phyloP scores from a whole-genome alignment of 1,140 invertebrate genomes.

The Bombus picipes region DNA sequence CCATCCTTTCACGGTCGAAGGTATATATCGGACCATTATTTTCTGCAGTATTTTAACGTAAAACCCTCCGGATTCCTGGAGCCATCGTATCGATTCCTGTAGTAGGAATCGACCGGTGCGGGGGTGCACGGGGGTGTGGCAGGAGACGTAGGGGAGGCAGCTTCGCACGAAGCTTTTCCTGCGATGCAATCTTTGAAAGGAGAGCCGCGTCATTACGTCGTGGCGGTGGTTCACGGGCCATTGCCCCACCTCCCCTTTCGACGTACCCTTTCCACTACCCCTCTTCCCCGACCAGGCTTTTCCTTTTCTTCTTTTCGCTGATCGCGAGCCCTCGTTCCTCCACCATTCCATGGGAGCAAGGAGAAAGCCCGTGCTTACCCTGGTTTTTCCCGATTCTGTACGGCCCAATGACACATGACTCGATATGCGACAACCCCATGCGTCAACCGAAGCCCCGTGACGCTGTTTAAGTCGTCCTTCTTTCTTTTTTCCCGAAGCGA shows the following conservation, averaged over 20 bases:
- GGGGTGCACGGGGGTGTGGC: constrained; percentile 63
- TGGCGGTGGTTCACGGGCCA: constrained; percentile 81
- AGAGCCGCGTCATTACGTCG: constrained; percentile 83
- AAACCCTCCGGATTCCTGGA: constrained; percentile 77
- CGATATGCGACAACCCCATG: constrained; percentile 76
- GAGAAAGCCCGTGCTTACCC: constrained; percentile 59
- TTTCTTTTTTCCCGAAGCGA: not conserved
- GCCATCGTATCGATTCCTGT: constrained; percentile 78
- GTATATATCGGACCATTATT: constrained; percentile 74
- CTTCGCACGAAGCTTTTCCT: constrained; percentile 79
- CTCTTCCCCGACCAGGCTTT: constrained; percentile 55
- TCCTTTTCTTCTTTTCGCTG: constrained; percentile 58
- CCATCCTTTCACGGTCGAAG: constrained; percentile 48
- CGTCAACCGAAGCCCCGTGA: constrained; percentile 62
- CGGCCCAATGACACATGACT: constrained; percentile 80
- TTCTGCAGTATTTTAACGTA: constrained; percentile 78
- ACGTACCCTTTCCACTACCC: constrained; percentile 45
- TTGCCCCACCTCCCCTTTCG: constrained; percentile 75
- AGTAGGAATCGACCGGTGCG: constrained; percentile 57
- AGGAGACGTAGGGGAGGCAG: constrained; percentile 28
- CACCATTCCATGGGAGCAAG: constrained; percentile 6
- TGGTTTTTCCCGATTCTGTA: constrained; percentile 70
- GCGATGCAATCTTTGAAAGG: constrained; percentile 83
- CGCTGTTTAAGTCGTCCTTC: not conserved
- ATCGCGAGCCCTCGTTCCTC: constrained; percentile 38